Evolutionary conservation across 2,113 vertebrate genomes (phyloP).

Genomic region (Peromyscus polionotus): DNA sequence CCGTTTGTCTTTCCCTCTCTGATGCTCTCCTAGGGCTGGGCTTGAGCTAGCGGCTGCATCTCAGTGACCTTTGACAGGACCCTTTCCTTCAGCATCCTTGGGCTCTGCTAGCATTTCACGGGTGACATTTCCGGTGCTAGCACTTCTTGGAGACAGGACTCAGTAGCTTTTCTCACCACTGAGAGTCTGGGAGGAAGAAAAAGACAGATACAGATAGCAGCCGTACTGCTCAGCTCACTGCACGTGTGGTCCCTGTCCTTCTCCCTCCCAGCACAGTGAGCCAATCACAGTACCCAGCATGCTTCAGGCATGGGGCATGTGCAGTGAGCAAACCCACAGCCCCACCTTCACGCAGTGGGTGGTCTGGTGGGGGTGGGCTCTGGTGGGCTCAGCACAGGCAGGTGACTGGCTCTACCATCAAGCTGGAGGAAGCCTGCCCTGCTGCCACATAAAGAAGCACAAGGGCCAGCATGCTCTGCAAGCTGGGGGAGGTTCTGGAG

Average conservation of each 20-base stretch:
- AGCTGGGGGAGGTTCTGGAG: neutral
- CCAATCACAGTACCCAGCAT: neutral
- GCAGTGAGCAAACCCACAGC: fast-evolving
- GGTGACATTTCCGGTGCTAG: neutral
- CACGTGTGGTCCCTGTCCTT: neutral
- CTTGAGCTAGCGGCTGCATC: fast-evolving
- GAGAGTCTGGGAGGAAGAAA: neutral
- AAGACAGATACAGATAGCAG: neutral
- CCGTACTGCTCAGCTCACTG: fast-evolving
- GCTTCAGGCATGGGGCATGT: neutral
- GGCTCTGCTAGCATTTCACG: neutral
- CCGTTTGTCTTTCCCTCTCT: neutral
- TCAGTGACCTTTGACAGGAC: neutral
- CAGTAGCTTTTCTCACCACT: neutral
- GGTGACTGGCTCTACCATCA: fast-evolving
- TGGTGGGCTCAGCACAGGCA: neutral
- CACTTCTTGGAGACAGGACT: fast-evolving
- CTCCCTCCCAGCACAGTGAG: neutral
- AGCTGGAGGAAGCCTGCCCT: neutral
- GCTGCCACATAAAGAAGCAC: neutral
- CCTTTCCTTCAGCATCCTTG: neutral
- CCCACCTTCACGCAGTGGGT: fast-evolving
- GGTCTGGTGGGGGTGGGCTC: neutral
- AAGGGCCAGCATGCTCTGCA: fast-evolving
- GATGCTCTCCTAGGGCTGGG: neutral